Conservation (phyloP, 2,113 vertebrate species). For the Platichthys flesus region DNA sequence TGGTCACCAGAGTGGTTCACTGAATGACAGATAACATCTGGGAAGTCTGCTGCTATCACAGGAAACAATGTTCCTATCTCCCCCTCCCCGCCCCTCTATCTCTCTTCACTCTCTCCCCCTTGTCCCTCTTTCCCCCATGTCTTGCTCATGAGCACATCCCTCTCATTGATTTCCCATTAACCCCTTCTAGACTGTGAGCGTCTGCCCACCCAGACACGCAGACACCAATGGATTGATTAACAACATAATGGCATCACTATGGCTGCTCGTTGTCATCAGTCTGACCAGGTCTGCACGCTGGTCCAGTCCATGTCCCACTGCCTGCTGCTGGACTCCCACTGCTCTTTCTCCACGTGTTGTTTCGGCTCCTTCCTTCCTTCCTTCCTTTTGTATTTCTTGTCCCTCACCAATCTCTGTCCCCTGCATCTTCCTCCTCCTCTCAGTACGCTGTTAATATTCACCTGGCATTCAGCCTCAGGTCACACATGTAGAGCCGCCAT, state of each 20-base stretch:
- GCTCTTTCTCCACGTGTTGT: neutral
- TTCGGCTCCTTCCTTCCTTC: neutral
- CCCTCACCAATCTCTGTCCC: conserved; percentile 17
- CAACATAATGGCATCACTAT: conserved; percentile 71
- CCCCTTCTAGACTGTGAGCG: conserved; percentile 79
- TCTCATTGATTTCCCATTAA: conserved; percentile 85
- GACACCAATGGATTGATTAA: conserved; percentile 80
- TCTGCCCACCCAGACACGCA: conserved; percentile 71
- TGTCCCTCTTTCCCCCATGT: conserved; percentile 66
- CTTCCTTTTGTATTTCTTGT: neutral
- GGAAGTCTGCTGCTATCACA: conserved; percentile 84
- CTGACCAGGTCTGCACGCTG: conserved; percentile 35
- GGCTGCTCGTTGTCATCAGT: conserved; percentile 63
- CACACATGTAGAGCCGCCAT: conserved; percentile 56
- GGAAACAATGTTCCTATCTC: conserved; percentile 81
- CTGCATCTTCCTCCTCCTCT: conserved; percentile 32
- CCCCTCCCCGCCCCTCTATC: conserved; percentile 56
- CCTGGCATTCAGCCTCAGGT: conserved; percentile 57
- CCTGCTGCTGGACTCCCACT: conserved; percentile 3
- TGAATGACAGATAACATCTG: conserved; percentile 88
- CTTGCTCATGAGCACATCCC: conserved; percentile 79
- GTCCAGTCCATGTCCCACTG: conserved; percentile 35
- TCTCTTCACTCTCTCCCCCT: conserved; percentile 41
- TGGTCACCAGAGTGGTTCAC: conserved; percentile 79
- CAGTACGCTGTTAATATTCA: conserved; percentile 59